phyloP scores from a whole-genome alignment of 2,888 invertebrate species.

The Augochlorella aurata region DNA sequence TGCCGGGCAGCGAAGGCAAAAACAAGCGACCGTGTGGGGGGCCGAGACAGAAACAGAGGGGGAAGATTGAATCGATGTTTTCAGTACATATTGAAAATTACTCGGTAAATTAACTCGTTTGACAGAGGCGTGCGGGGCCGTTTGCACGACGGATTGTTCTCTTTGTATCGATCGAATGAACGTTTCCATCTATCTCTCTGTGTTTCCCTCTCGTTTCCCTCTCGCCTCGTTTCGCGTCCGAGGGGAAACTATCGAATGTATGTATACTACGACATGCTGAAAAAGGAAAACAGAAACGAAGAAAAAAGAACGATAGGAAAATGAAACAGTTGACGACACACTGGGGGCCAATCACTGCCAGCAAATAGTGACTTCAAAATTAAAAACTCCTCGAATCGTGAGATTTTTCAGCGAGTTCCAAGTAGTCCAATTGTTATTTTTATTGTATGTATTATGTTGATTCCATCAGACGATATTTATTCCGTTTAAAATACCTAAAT shows the following conservation, averaged over 20 bases:
- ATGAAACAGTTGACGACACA: constrained; percentile 1
- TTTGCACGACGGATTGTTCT: constrained; percentile 37
- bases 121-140: background rate
- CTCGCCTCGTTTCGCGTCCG: constrained; percentile 6
- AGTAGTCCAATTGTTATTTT: background rate
- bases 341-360: background rate
- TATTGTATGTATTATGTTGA: too few relatives aligned
- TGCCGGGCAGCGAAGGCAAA: background rate
- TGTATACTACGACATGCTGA: background rate
- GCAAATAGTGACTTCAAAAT: background rate
- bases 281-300: background rate
- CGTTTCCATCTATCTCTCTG: constrained; percentile 43
- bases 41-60: background rate
- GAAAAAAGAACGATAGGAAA: background rate
- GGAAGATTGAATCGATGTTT: constrained; percentile 26
- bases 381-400: background rate
- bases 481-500: too few relatives aligned
- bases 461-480: too few relatives aligned
- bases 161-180: constrained; percentile 48
- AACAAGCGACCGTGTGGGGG: too few relatives aligned
- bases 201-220: constrained; percentile 21
- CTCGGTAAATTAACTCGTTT: constrained; percentile 49
- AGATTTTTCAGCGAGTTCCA: background rate
- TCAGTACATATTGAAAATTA: constrained; percentile 41
- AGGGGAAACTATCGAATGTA: constrained; percentile 1